These are phyloP conservation scores for Phania funesta DNA, from an alignment of 2,888 invertebrate genomes.

Conservation along the genomic window DNA sequence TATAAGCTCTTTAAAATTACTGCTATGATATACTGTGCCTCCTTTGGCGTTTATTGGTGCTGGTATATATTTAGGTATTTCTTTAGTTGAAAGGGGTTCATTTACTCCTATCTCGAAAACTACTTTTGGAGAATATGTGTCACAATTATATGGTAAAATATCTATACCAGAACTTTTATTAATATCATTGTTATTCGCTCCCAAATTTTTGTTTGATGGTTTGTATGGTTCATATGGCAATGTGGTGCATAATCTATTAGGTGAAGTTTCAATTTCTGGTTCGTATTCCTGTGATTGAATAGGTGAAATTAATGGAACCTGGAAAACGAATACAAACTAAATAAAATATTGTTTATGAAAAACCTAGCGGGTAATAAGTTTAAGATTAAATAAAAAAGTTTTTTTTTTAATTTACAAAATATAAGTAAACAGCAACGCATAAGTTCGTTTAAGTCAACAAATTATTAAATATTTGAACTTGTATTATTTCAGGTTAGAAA, in stretches of 20 bases:
- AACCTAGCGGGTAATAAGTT: no score
- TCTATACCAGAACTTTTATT: conserved; percentile 17
- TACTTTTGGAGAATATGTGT: conserved; percentile 57
- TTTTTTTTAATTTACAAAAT: no score
- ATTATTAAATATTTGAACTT: no score
- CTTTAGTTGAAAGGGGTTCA: background rate
- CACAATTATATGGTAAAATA: conserved; percentile 30
- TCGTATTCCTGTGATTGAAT: conserved; percentile 48
- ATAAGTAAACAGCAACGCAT: no score
- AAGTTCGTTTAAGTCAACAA: no score
- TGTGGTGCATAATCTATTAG: conserved; percentile 10
- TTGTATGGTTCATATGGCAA: conserved; percentile 56
- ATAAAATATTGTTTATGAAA: background rate
- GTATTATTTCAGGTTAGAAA: no score
- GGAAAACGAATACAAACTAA: background rate
- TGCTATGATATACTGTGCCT: background rate
- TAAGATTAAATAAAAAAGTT: no score
- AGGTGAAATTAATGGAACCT: background rate
- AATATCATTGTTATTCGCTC: background rate
- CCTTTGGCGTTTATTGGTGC: background rate
- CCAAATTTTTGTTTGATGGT: conserved; percentile 43
- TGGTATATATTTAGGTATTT: conserved; percentile 13
- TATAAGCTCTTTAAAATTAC: background rate
- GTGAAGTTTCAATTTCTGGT: conserved; percentile 14
- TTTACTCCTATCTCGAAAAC: background rate